phyloP scores from a whole-genome alignment of 2,113 vertebrate species.

The Phodopus roborovskii region DNA sequence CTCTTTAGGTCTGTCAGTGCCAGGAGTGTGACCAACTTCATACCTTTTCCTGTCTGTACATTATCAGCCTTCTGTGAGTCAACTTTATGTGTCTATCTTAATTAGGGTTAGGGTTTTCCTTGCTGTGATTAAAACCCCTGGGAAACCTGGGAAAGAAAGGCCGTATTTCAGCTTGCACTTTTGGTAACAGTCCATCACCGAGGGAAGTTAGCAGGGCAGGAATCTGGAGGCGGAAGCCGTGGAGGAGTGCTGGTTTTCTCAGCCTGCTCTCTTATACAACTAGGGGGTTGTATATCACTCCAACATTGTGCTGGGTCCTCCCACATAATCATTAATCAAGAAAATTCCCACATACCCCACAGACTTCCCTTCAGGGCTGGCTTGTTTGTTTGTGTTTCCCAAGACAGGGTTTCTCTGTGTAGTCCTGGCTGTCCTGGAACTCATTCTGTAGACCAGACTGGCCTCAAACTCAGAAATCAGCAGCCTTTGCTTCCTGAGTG shows the following conservation, averaged over 20 bases:
- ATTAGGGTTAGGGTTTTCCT: not conserved
- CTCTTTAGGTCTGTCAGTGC: not conserved
- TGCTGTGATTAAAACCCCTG: not conserved
- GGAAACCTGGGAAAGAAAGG: not conserved
- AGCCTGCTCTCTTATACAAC: not conserved
- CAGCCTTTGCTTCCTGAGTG: not conserved
- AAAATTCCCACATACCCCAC: not conserved
- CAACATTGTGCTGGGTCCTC: not conserved
- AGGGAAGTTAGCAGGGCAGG: not conserved
- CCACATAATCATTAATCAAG: not conserved
- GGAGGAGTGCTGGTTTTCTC: not conserved
- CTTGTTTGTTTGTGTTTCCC: not conserved
- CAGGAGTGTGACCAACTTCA: not conserved
- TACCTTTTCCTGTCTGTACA: not conserved
- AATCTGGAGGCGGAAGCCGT: not conserved
- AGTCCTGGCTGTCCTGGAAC: not conserved
- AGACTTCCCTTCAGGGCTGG: not conserved
- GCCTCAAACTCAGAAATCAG: not conserved
- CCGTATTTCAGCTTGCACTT: not conserved
- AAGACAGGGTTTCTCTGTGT: not conserved
- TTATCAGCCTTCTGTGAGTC: not conserved
- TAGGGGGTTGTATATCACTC: not conserved
- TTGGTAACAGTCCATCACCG: too few relatives aligned
- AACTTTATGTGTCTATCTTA: not conserved
- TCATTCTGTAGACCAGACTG: not conserved